Conservation (phyloP, 2,113 vertebrate species). For the Thalassoma bifasciatum region DNA sequence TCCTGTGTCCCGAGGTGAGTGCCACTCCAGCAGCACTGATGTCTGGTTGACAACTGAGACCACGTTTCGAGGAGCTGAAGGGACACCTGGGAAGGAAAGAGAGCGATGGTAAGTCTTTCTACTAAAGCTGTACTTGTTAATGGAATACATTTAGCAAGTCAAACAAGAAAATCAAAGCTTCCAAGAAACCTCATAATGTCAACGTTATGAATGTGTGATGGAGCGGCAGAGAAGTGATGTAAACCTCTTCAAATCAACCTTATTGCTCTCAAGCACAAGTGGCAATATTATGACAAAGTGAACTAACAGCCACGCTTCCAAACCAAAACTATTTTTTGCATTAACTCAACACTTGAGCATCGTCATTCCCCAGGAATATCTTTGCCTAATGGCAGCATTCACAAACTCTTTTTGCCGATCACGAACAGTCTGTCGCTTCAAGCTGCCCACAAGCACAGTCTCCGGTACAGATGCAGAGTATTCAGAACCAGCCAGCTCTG, state of each 20-base stretch:
- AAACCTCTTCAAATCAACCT: no score
- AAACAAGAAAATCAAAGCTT: no score
- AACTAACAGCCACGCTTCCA: no score
- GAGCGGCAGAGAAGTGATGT: no score
- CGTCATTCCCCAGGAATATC: no score
- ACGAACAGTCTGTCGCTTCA: not conserved
- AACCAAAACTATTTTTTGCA: no score
- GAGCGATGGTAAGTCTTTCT: not conserved
- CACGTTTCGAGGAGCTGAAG: slow-evolving; percentile 93
- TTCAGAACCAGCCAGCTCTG: not conserved
- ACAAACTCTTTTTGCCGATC: not conserved
- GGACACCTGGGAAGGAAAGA: slow-evolving; percentile 86
- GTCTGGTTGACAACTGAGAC: slow-evolving; percentile 98
- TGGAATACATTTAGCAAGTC: not conserved
- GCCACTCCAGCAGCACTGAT: slow-evolving; percentile 94
- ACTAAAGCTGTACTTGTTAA: no score
- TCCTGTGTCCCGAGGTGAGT: slow-evolving; percentile 91
- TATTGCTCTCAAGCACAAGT: no score
- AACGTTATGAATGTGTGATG: no score
- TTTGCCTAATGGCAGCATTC: not conserved
- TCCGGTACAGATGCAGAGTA: not conserved
- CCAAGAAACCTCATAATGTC: no score
- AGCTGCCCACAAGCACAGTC: not conserved
- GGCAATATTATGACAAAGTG: no score
- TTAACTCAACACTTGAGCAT: no score